phyloP scores from a whole-genome alignment of 2,797 vertebrate species.

The Siniperca obscura region DNA sequence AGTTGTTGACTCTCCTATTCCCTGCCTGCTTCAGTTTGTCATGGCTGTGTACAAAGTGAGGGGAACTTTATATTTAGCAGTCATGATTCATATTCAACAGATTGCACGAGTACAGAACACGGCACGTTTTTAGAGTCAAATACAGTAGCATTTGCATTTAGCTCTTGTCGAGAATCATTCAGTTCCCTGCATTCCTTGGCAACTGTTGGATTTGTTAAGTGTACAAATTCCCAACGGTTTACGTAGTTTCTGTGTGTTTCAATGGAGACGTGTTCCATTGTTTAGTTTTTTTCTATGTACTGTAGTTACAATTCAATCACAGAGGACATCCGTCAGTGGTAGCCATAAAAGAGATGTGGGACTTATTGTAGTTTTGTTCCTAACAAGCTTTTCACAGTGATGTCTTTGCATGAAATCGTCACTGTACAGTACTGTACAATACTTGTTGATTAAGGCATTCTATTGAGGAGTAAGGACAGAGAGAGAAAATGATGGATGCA shows the following conservation, averaged over 20 bases:
- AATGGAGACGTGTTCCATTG: constrained; percentile 3
- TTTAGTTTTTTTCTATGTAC: background rate
- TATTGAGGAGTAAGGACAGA: background rate
- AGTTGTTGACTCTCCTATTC: constrained; percentile 68
- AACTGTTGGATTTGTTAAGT: constrained; percentile 1
- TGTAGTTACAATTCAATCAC: background rate
- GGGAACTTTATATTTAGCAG: constrained; percentile 71
- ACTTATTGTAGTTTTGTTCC: background rate
- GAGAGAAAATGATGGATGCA: background rate
- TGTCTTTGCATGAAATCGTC: constrained; percentile 15
- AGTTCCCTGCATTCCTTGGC: background rate
- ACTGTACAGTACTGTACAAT: background rate
- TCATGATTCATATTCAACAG: constrained; percentile 73
- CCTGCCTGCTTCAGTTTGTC: constrained; percentile 65
- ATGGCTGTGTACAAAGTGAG: constrained; percentile 59
- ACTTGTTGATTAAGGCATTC: background rate
- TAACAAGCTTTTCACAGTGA: background rate
- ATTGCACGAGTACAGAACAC: constrained; percentile 53
- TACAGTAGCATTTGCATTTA: constrained; percentile 40
- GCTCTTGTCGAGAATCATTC: constrained; percentile 11
- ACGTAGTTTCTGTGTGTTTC: background rate
- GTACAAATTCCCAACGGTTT: background rate
- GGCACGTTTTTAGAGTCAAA: constrained; percentile 33
- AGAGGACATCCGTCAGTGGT: background rate
- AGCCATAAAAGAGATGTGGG: background rate